Conservation (phyloP, 2,797 vertebrate species). For the Myotis daubentonii region DNA sequence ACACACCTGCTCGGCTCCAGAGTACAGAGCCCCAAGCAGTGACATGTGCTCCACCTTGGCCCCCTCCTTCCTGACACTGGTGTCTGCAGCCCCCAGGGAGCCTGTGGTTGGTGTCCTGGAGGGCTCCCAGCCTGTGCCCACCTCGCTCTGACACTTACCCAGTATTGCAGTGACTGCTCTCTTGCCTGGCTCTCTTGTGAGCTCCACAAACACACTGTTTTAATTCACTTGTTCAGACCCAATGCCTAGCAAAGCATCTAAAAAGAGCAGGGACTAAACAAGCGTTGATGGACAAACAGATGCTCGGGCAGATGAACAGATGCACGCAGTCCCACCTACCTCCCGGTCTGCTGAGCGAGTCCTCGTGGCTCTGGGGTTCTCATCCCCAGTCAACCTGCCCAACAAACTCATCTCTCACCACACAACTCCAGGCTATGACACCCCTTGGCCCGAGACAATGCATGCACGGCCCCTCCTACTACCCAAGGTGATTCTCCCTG, state of each 20-base stretch:
- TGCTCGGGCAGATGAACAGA: background rate
- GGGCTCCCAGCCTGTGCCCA: background rate
- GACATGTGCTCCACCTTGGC: rapidly evolving
- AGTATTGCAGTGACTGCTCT: background rate
- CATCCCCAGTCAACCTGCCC: background rate
- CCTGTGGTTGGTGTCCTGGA: rapidly evolving
- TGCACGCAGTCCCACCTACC: rapidly evolving
- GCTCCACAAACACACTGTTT: background rate
- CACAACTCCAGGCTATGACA: background rate
- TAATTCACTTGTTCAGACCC: background rate
- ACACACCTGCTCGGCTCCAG: rapidly evolving
- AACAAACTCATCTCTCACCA: background rate
- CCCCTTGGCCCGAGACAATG: background rate
- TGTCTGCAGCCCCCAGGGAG: background rate
- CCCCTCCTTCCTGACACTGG: rapidly evolving
- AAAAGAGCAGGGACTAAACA: background rate
- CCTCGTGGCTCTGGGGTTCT: rapidly evolving
- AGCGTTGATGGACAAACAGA: background rate
- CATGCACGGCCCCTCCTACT: background rate
- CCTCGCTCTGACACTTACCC: background rate
- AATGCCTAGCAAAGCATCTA: background rate
- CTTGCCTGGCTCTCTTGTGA: background rate
- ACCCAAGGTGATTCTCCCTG: background rate
- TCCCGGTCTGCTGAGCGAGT: background rate
- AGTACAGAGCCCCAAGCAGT: too few species aligned